Evolutionary conservation across 2,888 invertebrate species (phyloP).

Genomic region (Alentia gelatinosa): DNA sequence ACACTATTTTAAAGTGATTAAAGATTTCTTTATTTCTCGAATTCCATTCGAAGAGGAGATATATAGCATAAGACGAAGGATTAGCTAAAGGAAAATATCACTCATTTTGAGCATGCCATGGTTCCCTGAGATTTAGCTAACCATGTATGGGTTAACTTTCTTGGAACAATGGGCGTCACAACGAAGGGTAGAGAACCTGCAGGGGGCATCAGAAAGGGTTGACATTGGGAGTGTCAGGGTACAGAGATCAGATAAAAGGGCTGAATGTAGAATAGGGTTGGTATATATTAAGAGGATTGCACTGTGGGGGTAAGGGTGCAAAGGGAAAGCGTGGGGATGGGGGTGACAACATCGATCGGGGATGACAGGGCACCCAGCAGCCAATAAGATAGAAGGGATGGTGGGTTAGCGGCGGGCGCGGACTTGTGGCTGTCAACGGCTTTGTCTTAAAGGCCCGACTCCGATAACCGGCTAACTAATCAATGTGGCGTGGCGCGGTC

Average conservation of each 20-base stretch:
- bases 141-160: too few species aligned
- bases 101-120: too few species aligned
- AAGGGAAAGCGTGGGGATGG: background rate
- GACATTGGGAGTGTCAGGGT: background rate
- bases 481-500: background rate
- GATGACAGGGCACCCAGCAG: background rate
- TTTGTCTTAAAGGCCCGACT: constrained; percentile 9
- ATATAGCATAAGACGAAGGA: too few species aligned
- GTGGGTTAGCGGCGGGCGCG: background rate
- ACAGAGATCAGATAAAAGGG: background rate
- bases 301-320: background rate
- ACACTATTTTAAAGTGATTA: too few species aligned
- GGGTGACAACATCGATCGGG: background rate
- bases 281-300: background rate
- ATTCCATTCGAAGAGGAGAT: too few species aligned
- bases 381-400: constrained; percentile 36
- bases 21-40: too few species aligned
- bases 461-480: background rate
- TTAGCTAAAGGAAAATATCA: too few species aligned
- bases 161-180: too few species aligned
- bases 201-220: background rate
- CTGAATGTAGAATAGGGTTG: background rate
- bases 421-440: background rate
- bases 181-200: too few species aligned
- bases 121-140: too few species aligned